Evolutionary conservation across 2,113 vertebrate genomes (phyloP).

Genomic region (Pardalotus punctatus): DNA sequence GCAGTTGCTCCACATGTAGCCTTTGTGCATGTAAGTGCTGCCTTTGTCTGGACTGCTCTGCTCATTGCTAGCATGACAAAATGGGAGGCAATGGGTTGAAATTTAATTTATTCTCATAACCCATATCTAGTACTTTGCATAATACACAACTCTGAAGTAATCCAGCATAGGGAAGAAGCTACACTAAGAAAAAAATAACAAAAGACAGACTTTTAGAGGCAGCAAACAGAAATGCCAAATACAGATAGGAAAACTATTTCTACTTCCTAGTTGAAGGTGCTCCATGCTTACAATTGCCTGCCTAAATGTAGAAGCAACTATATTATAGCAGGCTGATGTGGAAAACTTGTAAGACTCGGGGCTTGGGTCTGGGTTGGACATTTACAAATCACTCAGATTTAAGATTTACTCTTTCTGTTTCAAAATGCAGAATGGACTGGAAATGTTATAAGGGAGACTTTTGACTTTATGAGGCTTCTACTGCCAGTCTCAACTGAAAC

Average conservation of each 20-base stretch:
- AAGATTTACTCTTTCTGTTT: background rate
- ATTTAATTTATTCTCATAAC: background rate
- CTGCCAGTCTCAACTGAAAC: background rate
- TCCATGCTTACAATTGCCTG: background rate
- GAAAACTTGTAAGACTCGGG: background rate
- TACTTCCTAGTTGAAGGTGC: background rate
- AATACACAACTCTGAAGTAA: background rate
- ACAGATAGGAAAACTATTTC: background rate
- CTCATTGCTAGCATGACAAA: background rate
- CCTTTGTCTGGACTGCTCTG: background rate
- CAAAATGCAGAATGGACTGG: background rate
- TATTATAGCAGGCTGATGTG: background rate
- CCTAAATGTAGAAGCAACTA: background rate
- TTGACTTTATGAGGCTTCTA: background rate
- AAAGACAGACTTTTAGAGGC: background rate
- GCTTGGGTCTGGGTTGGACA: background rate
- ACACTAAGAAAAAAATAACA: background rate
- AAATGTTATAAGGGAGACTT: background rate
- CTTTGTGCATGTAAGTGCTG: background rate
- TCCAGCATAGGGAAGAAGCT: background rate
- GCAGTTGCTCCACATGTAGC: background rate
- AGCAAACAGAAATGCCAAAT: background rate
- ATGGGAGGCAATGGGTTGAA: background rate
- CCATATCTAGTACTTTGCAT: background rate
- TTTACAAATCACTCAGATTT: background rate